Conservation (phyloP, 2,888 invertebrate species). For the Molorchus minor region DNA sequence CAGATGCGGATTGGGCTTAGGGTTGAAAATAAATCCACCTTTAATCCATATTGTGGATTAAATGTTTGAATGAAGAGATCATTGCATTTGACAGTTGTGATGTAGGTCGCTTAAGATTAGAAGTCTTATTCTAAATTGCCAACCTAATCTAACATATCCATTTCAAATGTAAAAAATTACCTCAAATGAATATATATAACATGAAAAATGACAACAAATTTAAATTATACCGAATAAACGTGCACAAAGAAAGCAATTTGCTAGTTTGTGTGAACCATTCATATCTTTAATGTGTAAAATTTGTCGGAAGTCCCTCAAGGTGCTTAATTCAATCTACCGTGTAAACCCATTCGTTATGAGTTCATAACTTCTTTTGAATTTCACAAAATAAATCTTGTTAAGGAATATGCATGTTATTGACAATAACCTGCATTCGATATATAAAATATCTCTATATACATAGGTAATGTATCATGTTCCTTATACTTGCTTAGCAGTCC, state of each 20-base stretch:
- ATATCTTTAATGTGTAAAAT: conserved; percentile 39
- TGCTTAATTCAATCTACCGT: conserved; percentile 45
- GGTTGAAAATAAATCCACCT: conserved; percentile 52
- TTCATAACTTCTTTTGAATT: conserved; percentile 33
- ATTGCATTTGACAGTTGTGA: conserved; percentile 53
- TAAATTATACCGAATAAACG: conserved; percentile 9
- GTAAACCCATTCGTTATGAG: conserved; percentile 38
- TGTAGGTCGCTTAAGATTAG: conserved; percentile 45
- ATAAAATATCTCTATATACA: no score
- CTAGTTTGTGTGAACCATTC: conserved; percentile 31
- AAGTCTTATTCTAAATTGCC: conserved; percentile 30
- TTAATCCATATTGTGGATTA: conserved; percentile 54
- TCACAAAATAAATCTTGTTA: conserved; percentile 34
- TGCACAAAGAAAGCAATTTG: conserved; percentile 30
- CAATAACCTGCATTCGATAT: no score
- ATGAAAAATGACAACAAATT: conserved; percentile 26
- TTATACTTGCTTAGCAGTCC: no score
- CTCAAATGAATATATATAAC: conserved; percentile 24
- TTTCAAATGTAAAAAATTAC: conserved; percentile 24
- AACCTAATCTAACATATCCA: conserved; percentile 35
- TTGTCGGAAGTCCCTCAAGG: conserved; percentile 38
- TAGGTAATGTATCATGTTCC: no score
- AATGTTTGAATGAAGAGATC: conserved; percentile 48
- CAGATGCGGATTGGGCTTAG: conserved; percentile 47
- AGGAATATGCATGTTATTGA: no score